phyloP scores from a whole-genome alignment of 1,140 invertebrate genomes.

The Drosophila bocqueti region DNA sequence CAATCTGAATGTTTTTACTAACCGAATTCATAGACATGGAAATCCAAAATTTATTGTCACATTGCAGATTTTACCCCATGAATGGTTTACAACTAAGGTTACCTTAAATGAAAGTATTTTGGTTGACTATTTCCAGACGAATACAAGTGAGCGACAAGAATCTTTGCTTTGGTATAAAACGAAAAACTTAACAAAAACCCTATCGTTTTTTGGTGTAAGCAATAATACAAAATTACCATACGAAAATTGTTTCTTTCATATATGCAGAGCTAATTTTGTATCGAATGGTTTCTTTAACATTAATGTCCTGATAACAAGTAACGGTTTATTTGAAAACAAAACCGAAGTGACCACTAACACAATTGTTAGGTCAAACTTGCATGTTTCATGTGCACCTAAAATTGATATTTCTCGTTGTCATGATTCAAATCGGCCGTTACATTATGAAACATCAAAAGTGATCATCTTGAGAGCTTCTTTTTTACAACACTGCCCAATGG shows the following conservation, averaged over 20 bases:
- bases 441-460: constrained; percentile 47
- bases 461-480: constrained; percentile 39
- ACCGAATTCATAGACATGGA: too few relatives aligned
- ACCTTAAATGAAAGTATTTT: too few relatives aligned
- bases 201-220: too few relatives aligned
- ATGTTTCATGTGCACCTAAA: constrained; percentile 28
- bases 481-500: constrained; percentile 39
- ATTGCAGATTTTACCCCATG: too few relatives aligned
- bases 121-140: too few relatives aligned
- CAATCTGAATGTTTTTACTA: too few relatives aligned
- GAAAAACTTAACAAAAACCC: too few relatives aligned
- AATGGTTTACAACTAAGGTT: too few relatives aligned
- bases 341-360: constrained; percentile 5
- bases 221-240: constrained; percentile 19
- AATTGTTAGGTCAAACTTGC: constrained; percentile 17
- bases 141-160: too few relatives aligned
- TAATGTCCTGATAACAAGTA: constrained; percentile 7
- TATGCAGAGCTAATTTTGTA: constrained; percentile 28
- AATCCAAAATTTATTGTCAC: too few relatives aligned
- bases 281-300: constrained; percentile 29
- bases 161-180: too few relatives aligned
- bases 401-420: constrained; percentile 35
- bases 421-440: constrained; percentile 29
- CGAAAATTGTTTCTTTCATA: constrained; percentile 39
- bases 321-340: constrained; percentile 23